Conservation (phyloP, 2,888 invertebrate species). For the Nemotelus nigrinus region DNA sequence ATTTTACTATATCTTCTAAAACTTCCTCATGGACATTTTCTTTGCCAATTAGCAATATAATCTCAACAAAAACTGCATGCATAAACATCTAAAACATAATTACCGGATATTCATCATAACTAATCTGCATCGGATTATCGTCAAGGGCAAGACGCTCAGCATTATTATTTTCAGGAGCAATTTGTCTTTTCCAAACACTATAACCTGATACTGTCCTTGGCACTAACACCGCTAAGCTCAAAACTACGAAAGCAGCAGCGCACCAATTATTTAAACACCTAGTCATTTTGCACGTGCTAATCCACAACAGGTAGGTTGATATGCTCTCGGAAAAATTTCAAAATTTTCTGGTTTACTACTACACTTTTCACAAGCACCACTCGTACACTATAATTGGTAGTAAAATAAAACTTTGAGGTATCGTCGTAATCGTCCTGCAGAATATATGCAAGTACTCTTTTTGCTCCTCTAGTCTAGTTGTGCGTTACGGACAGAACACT, state of each 20-base stretch:
- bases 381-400: too few species aligned
- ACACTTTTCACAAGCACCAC: too few species aligned
- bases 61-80: too few species aligned
- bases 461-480: background rate
- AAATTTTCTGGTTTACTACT: too few species aligned
- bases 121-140: conserved; percentile 52
- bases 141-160: conserved; percentile 38
- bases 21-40: too few species aligned
- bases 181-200: conserved; percentile 40
- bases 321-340: too few species aligned
- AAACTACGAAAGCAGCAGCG: conserved; percentile 23
- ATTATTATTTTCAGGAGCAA: conserved; percentile 45
- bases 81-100: background rate
- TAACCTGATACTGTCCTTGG: conserved; percentile 34
- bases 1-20: too few species aligned
- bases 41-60: too few species aligned
- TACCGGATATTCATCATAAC: conserved; percentile 64
- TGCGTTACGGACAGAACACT: too few species aligned
- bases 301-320: background rate
- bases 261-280: conserved; percentile 2
- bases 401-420: too few species aligned
- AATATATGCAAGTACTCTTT: background rate
- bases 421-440: too few species aligned
- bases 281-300: conserved; percentile 10
- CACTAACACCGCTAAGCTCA: conserved; percentile 9